These are phyloP conservation scores for Neoarius graeffei DNA, from an alignment of 2,113 vertebrate genomes.

Conservation along the genomic window DNA sequence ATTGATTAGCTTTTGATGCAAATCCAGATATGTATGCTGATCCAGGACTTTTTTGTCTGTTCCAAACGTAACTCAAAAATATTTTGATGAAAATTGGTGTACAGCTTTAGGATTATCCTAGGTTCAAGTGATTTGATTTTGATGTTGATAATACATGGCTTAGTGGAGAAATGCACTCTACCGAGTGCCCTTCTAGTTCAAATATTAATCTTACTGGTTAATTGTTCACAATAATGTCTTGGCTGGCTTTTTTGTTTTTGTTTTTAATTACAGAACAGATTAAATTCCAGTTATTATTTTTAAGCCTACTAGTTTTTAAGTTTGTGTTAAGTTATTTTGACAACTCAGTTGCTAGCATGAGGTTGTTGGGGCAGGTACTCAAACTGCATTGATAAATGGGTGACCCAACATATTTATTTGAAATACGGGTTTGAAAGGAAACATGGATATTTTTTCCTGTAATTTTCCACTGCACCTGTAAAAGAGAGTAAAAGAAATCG, in stretches of 20 bases:
- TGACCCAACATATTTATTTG: no score
- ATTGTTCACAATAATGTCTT: not conserved
- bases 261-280: not conserved
- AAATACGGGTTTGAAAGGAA: not conserved
- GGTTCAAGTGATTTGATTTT: no score
- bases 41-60: no score
- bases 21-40: no score
- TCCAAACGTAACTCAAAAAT: no score
- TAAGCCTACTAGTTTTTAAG: not conserved
- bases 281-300: not conserved
- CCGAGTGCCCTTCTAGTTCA: no score
- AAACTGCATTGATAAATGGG: not conserved
- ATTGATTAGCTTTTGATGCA: no score
- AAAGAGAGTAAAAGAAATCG: not conserved
- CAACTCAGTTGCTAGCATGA: not conserved
- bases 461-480: not conserved
- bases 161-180: no score
- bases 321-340: not conserved
- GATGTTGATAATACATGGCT: no score
- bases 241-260: not conserved
- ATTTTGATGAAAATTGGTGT: no score
- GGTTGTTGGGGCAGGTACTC: no score
- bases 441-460: not conserved
- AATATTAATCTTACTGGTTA: not conserved
- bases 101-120: no score